Evolutionary conservation across 2,888 invertebrate genomes (phyloP).

Genomic region (Sarcophaga subvicina): DNA sequence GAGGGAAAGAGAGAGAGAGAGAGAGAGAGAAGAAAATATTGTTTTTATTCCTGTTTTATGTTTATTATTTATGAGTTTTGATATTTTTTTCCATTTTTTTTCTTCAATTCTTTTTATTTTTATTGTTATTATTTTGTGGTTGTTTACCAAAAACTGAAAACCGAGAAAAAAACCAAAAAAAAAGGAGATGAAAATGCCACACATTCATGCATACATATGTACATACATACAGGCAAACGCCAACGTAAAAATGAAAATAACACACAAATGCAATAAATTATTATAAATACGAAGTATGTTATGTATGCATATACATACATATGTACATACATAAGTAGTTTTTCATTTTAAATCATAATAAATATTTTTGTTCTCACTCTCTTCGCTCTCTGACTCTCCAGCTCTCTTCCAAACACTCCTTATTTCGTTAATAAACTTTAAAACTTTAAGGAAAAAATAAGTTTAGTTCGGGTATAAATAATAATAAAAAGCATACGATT

Average conservation of each 20-base stretch:
- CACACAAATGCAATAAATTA: neutral
- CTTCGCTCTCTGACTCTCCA: no score
- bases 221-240: neutral
- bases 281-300: no score
- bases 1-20: no score
- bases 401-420: no score
- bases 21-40: neutral
- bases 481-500: no score
- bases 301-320: neutral
- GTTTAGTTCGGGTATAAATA: no score
- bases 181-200: neutral
- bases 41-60: conserved; percentile 28
- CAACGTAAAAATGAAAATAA: neutral
- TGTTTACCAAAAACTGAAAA: conserved; percentile 51
- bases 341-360: no score
- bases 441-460: no score
- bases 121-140: conserved; percentile 27
- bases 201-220: neutral
- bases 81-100: conserved; percentile 21
- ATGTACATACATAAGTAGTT: neutral
- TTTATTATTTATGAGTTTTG: conserved; percentile 61
- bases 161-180: no score
- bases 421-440: no score
- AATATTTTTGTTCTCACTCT: no score
- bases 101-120: neutral